These are phyloP conservation scores for Tanaodytes sp. DNA, from an alignment of 2,888 invertebrate genomes.

Conservation along the genomic window DNA sequence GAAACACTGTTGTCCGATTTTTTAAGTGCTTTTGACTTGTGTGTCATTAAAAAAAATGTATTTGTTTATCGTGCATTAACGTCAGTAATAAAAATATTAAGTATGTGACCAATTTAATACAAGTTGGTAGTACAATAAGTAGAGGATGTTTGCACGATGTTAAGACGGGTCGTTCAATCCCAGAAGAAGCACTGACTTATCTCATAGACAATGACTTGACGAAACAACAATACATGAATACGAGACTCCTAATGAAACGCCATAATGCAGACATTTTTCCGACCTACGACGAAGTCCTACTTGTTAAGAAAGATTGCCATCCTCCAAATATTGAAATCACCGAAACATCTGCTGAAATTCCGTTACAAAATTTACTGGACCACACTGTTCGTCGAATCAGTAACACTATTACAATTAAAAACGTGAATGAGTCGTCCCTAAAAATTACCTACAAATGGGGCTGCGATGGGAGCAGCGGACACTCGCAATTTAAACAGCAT, in stretches of 20 bases:
- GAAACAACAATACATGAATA: conserved; percentile 13
- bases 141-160: no score
- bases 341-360: conserved; percentile 13
- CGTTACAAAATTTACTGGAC: conserved; percentile 17
- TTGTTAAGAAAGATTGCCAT: conserved; percentile 15
- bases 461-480: conserved; percentile 23
- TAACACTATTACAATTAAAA: not conserved
- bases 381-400: conserved; percentile 16
- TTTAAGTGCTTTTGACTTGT: no score
- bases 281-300: conserved; percentile 11
- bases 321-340: conserved; percentile 14
- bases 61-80: no score
- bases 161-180: no score
- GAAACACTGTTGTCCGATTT: no score
- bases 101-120: no score
- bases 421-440: not conserved
- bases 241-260: conserved; percentile 11
- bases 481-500: conserved; percentile 14
- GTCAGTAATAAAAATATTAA: no score
- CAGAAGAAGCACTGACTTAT: conserved; percentile 14
- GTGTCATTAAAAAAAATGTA: no score
- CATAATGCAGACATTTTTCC: conserved; percentile 36
- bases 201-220: conserved; percentile 16
- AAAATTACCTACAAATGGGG: conserved; percentile 25
- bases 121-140: no score